Evolutionary conservation across 2,113 vertebrate genomes (phyloP), one percentile per base, ranked within the genome.

Genomic region (Actenoides lindsayi): DNA sequence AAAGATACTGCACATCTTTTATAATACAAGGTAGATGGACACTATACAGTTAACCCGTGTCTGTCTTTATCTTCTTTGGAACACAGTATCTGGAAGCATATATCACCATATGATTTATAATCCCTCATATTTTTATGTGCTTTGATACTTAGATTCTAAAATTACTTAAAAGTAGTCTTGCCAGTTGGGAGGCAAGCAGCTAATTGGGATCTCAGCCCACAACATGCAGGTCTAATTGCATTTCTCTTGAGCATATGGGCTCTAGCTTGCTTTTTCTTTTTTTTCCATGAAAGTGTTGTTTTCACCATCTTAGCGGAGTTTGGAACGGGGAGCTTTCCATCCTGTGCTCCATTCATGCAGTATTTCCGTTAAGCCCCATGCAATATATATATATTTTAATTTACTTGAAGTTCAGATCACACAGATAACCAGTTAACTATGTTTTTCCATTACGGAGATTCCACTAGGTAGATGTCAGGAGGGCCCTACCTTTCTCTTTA

Each of bases 251-350:
- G 64, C 6, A 28, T 57, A 15, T 1, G 1, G 16, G 24, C 12
- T 94, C 13, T n/a, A 24, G 51, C 44, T 74, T 53, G 27, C 35
- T 74, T 48, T 82, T 76, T 82, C 5, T 57, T 76, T 64, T 41
- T 41, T 14, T 75, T 6, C 2, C 2, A 1, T 31, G 3, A 6
- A 53, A 16, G 10, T 57, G 5, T 4, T 54, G 8, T 2, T 63
- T 50, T 56, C 69, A 42, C 4, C 31, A 54, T 44, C 20, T 48
- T 82, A 5, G 17, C 44, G 65, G 28, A 20, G 2, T 27, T 82
- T 39, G 56, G 31, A 59, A 71, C 19, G 11, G 5, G 50, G 24
- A 62, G 8, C 18, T 78, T 84, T 37, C 14, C 12, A 13, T 35
- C 3, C 1, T 27, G 31, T 69, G 12, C 48, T 87, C 16, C 24